Evolutionary conservation across 1,140 invertebrate genomes (phyloP), one percentile per base, ranked within the genome.

Genomic region (Aphaenogaster ashmeadi): DNA sequence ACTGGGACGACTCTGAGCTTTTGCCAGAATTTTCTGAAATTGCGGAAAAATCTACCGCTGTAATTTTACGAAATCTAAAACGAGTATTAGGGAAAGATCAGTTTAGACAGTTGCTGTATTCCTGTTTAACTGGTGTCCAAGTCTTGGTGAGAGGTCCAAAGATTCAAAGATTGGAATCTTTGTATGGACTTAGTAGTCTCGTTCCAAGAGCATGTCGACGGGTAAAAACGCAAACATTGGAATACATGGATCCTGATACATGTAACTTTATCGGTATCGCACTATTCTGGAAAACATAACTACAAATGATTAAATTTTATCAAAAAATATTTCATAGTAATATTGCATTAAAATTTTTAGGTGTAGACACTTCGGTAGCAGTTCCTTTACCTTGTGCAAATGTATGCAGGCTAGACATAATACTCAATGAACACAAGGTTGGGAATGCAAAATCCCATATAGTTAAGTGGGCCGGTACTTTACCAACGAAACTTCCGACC

Each of bases 61-160:
- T 92, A 41, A 91, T 95, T 85, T 72, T 97, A 18, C 95, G 96
- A 89, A 91, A 93, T 36, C 90, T 97, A 44, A 95, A 96, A 90
- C 94, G 93, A 58, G 87, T 95, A 58, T 78, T 97, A 6, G 95
- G 94, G 7, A 94, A 94, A 85, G 92, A 96, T 87, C 93, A 96
- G 33, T 97, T 97, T 93, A 95, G 94, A 66, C 95, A 95, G 91
- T 89, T 96, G 44, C 91, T 97, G 85, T 97, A 96, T 85, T 96
- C 96, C 72, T 95, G 94, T 78, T 93, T 97, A 85, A 96, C 94
- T 69, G 96, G 96, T 54, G 92, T 96, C 58, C 95, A 96, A 92
- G 93, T 95, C 91, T 91, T 95, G 56, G 91, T 95, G 9, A 92
- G 94, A 75, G 95, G 94, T 60, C 92, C 94, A 15, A 92, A 91